These are phyloP conservation scores for Cololabis saira DNA, from an alignment of 2,113 vertebrate species.

Conservation along the genomic window DNA sequence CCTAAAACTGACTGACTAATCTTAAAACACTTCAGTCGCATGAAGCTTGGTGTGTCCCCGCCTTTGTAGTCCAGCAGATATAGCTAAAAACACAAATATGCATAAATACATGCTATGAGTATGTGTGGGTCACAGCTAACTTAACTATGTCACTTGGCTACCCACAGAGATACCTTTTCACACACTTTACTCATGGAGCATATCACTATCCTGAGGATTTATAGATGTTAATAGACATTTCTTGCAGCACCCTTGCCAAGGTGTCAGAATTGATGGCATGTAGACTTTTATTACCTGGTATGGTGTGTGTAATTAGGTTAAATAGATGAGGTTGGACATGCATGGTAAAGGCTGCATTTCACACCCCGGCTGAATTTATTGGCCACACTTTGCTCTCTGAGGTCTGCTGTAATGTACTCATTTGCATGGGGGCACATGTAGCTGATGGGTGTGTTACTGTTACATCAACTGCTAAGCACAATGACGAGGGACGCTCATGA, in stretches of 20 bases:
- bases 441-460: conserved; percentile 77
- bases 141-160: conserved; percentile 19
- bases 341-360: conserved; percentile 80
- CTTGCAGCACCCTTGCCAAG: conserved; percentile 69
- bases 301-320: conserved; percentile 84
- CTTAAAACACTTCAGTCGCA: conserved; percentile 6
- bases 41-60: conserved; percentile 2
- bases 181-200: conserved; percentile 49
- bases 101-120: conserved; percentile 17
- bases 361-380: conserved; percentile 80
- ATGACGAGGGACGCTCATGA: conserved; percentile 70
- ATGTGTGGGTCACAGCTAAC: conserved; percentile 31
- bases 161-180: conserved; percentile 60
- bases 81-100: conserved; percentile 23
- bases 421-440: conserved; percentile 80
- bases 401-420: conserved; percentile 77
- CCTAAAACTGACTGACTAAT: background rate
- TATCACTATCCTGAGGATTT: conserved; percentile 72
- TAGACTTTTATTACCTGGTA: conserved; percentile 83
- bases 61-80: conserved; percentile 14
- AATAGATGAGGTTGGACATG: conserved; percentile 81
- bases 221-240: conserved; percentile 77
- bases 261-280: conserved; percentile 81
- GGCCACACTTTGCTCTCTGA: conserved; percentile 71
- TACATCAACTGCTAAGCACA: conserved; percentile 72